phyloP scores from a whole-genome alignment of 2,797 vertebrate genomes.

The Poecilia velifera region DNA sequence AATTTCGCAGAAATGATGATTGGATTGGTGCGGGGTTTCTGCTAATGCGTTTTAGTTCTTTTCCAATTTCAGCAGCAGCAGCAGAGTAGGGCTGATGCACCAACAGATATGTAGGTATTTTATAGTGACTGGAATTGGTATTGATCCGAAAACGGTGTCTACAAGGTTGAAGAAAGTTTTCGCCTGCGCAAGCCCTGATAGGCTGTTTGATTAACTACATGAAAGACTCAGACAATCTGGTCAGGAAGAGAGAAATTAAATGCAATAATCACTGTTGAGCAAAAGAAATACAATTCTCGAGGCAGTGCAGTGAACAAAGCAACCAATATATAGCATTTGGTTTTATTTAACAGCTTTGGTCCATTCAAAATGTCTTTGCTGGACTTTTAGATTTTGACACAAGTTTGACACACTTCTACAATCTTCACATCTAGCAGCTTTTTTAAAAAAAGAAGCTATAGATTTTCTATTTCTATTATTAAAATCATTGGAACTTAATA shows the following conservation, averaged over 20 bases:
- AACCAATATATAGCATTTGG: not conserved
- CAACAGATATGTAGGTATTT: conserved; percentile 22
- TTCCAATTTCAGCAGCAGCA: conserved; percentile 18
- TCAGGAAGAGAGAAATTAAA: not conserved
- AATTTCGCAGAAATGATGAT: conserved; percentile 66
- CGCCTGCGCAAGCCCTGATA: not conserved
- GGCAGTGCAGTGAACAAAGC: not conserved
- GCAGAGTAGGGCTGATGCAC: not conserved
- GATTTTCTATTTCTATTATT: not conserved
- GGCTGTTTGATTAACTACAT: not conserved
- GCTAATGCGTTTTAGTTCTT: conserved; percentile 40
- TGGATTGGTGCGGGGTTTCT: conserved; percentile 56
- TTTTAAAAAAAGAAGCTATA: not conserved
- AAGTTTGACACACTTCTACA: not conserved
- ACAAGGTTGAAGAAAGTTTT: conserved; percentile 4
- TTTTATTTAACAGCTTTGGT: not conserved
- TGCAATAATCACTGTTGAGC: not conserved
- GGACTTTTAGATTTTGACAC: not conserved
- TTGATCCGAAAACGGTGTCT: conserved; percentile 41
- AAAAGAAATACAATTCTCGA: not conserved
- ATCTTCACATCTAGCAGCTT: not conserved
- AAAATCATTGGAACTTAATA: not conserved
- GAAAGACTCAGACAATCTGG: not conserved
- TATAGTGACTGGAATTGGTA: conserved; percentile 44
- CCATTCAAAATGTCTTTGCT: not conserved